phyloP scores from a whole-genome alignment of 2,888 invertebrate species.

The Drosophila setosimentum region DNA sequence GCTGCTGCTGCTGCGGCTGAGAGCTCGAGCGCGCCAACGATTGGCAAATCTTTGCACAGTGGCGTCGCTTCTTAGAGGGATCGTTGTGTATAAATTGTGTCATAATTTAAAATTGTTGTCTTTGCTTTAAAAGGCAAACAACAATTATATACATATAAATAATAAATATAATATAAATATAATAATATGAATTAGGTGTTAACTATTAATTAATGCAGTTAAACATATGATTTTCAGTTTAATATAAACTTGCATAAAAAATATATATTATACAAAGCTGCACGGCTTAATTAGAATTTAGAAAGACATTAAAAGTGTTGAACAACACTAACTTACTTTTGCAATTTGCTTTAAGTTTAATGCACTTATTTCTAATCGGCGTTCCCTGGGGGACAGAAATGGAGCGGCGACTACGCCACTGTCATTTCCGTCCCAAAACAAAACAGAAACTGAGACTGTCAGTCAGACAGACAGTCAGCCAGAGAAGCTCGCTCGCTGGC shows the following conservation, averaged over 20 bases:
- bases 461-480: slow-evolving; percentile 46
- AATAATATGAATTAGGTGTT: background rate
- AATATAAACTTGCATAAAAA: background rate
- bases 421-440: slow-evolving; percentile 76
- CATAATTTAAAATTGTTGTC: background rate
- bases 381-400: slow-evolving; percentile 7
- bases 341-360: background rate
- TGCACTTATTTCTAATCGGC: background rate
- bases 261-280: background rate
- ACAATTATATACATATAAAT: background rate
- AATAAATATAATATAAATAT: background rate
- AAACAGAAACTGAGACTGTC: slow-evolving; percentile 72
- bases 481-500: slow-evolving; percentile 46
- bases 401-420: slow-evolving; percentile 56
- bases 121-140: background rate
- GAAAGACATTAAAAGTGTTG: background rate
- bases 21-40: slow-evolving; percentile 72
- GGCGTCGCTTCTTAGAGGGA: slow-evolving; percentile 34
- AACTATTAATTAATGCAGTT: background rate
- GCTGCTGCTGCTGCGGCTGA: slow-evolving; percentile 55
- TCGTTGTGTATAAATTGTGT: background rate
- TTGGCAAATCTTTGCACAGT: slow-evolving; percentile 75
- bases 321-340: background rate
- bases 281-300: background rate
- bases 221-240: background rate